Conservation (phyloP, 2,888 invertebrate species). For the Bembecia ichneumoniformis region DNA sequence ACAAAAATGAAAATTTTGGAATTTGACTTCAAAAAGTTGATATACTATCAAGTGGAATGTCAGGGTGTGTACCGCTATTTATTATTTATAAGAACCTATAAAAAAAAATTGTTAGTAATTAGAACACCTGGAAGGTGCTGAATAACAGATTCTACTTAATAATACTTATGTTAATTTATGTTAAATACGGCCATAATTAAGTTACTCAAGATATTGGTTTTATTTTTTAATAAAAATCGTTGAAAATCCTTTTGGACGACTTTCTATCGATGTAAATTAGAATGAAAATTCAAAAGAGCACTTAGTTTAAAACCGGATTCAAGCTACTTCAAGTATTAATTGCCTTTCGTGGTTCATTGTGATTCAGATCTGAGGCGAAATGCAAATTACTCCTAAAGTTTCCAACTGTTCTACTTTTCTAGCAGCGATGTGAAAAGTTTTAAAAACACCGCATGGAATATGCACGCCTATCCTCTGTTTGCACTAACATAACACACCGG, state of each 20-base stretch:
- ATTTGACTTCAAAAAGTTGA: too few relatives aligned
- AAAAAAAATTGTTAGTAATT: too few relatives aligned
- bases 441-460: conserved; percentile 46
- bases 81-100: too few relatives aligned
- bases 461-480: conserved; percentile 24
- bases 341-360: conserved; percentile 68
- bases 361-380: conserved; percentile 62
- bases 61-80: too few relatives aligned
- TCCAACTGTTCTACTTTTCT: conserved; percentile 61
- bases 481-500: conserved; percentile 8
- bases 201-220: too few relatives aligned
- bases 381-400: conserved; percentile 65
- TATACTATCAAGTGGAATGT: too few relatives aligned
- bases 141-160: too few relatives aligned
- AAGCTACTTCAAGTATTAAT: conserved; percentile 67
- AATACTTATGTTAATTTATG: too few relatives aligned
- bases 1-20: too few relatives aligned
- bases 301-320: conserved; percentile 64
- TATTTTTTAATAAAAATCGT: too few relatives aligned
- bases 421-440: conserved; percentile 61
- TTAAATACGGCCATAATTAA: too few relatives aligned
- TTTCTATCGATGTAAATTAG: conserved; percentile 15
- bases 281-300: conserved; percentile 64
- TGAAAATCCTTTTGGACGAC: conserved; percentile 9
- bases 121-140: too few relatives aligned